Percentiles rank a stretch among this genome's conserved stretches.
Conservation (phyloP, 2,797 vertebrate species). For the Astyanax mexicanus region DNA sequence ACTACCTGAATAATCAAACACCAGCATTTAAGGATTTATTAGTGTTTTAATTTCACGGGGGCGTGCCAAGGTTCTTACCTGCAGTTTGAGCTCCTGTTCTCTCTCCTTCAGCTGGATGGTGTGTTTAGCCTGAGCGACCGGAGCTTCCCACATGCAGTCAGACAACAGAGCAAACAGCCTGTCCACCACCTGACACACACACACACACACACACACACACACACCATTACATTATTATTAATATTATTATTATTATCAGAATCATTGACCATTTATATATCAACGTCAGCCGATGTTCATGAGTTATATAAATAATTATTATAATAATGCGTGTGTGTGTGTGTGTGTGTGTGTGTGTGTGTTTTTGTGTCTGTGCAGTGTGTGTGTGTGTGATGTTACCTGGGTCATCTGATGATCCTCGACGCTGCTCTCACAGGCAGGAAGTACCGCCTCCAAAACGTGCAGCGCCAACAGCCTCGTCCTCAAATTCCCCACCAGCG, state of each 20-base stretch:
- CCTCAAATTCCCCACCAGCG: constrained; percentile 94
- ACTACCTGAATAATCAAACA: too few relatives aligned
- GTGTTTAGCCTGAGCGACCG: constrained; percentile 93
- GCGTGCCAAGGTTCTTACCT: too few relatives aligned
- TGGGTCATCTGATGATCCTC: constrained; percentile 97
- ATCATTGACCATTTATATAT: too few relatives aligned
- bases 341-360: background rate
- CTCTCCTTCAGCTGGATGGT: constrained; percentile 89
- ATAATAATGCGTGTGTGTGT: background rate
- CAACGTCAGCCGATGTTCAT: too few relatives aligned
- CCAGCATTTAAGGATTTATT: too few relatives aligned
- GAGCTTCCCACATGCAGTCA: constrained; percentile 98
- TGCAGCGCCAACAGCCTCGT: constrained; percentile 95
- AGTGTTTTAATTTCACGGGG: too few relatives aligned
- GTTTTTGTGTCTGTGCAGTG: too few relatives aligned
- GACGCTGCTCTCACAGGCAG: constrained; percentile 91
- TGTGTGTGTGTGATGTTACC: constrained; percentile 72
- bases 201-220: too few relatives aligned
- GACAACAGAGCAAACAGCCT: constrained; percentile 92
- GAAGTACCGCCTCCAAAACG: constrained; percentile 94
- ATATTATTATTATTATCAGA: too few relatives aligned
- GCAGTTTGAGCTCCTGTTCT: constrained; percentile 91
- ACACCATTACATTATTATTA: too few relatives aligned
- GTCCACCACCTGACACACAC: constrained; percentile 87
- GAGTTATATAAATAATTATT: too few relatives aligned